phyloP scores from a whole-genome alignment of 2,888 invertebrate genomes.

The Sphinx pinastri region DNA sequence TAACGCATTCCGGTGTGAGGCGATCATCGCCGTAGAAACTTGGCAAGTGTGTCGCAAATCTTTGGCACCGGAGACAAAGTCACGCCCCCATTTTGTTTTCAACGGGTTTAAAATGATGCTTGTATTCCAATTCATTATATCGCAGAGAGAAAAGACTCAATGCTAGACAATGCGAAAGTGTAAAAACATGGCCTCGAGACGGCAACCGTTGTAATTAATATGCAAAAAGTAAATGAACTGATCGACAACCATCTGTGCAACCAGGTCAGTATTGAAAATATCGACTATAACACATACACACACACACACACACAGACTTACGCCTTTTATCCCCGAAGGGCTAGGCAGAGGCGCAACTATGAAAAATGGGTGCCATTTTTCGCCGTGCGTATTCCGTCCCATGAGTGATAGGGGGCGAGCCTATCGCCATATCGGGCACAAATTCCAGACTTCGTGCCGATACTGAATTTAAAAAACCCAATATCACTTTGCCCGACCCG shows the following conservation, averaged over 20 bases:
- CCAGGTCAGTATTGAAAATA: not conserved
- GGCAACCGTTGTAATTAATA: not conserved
- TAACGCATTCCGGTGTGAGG: conserved; percentile 44
- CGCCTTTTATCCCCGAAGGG: too few species aligned
- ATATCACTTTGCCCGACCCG: too few species aligned
- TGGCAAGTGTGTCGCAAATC: conserved; percentile 57
- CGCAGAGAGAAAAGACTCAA: not conserved
- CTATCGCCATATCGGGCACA: too few species aligned
- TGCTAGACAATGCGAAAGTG: conserved; percentile 1
- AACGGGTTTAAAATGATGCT: conserved; percentile 49
- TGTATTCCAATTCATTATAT: conserved; percentile 32
- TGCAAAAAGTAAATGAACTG: conserved; percentile 1
- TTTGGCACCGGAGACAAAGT: conserved; percentile 60
- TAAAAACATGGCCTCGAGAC: not conserved
- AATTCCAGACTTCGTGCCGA: too few species aligned
- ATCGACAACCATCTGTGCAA: conserved; percentile 24
- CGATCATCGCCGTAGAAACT: conserved; percentile 50
- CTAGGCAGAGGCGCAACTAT: too few species aligned
- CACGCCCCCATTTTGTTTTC: conserved; percentile 56
- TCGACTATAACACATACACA: too few species aligned
- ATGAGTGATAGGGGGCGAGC: too few species aligned
- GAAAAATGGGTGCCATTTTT: too few species aligned
- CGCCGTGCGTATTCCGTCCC: too few species aligned
- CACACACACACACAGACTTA: too few species aligned
- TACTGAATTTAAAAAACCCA: too few species aligned